phyloP scores from a whole-genome alignment of 2,888 invertebrate species.

The Cyaniris semiargus region DNA sequence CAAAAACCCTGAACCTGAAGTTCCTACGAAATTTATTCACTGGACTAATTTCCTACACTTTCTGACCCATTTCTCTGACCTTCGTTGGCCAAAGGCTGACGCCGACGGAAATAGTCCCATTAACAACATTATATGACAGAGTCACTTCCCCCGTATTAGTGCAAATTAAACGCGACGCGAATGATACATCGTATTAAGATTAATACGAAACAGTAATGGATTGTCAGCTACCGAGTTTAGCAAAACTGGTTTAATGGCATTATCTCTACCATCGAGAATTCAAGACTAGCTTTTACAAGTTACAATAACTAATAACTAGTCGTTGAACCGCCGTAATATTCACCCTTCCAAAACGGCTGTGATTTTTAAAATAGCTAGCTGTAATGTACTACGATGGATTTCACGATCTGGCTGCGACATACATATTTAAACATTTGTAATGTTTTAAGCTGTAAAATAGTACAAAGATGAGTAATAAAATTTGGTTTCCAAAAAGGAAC shows the following conservation, averaged over 20 bases:
- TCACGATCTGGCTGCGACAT: too few relatives aligned
- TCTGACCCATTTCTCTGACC: conserved; percentile 3
- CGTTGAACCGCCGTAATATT: too few relatives aligned
- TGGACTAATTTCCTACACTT: too few relatives aligned
- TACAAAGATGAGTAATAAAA: neutral
- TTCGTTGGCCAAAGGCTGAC: conserved; percentile 42
- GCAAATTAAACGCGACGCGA: conserved; percentile 35
- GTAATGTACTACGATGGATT: too few relatives aligned
- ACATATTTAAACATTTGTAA: too few relatives aligned
- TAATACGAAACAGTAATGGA: conserved; percentile 25
- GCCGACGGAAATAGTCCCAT: conserved; percentile 67
- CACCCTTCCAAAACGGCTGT: too few relatives aligned
- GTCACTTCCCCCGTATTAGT: conserved; percentile 45
- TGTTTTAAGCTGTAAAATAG: too few relatives aligned
- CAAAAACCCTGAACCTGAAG: too few relatives aligned
- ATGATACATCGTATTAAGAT: conserved; percentile 26
- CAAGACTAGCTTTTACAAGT: neutral
- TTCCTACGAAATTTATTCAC: too few relatives aligned
- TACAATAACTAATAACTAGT: too few relatives aligned
- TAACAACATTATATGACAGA: conserved; percentile 64
- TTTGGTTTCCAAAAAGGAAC: neutral
- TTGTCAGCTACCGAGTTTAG: neutral
- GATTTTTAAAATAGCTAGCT: too few relatives aligned
- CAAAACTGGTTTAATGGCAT: neutral
- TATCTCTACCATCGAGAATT: neutral